Evolutionary conservation across 2,113 vertebrate genomes (phyloP).

Genomic region (Rhinopithecus roxellana): DNA sequence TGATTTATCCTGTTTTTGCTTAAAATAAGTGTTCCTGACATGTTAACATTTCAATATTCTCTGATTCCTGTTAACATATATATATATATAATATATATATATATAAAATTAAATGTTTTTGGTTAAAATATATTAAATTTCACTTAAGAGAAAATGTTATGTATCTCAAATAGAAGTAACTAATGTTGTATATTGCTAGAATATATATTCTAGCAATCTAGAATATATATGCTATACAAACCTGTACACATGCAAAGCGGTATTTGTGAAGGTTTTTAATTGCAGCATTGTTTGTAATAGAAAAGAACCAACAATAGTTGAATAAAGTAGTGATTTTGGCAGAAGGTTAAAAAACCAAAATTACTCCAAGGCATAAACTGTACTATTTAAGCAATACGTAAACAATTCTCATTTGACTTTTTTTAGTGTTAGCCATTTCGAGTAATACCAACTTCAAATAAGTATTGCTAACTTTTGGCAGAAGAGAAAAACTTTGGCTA

Average conservation of each 20-base stretch:
- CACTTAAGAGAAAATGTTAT: constrained; percentile 5
- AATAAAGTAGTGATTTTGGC: not conserved
- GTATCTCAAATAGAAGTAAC: not conserved
- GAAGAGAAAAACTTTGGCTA: not conserved
- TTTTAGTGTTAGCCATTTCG: not conserved
- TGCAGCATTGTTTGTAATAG: not conserved
- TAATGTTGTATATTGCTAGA: not conserved
- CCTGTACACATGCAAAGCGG: not conserved
- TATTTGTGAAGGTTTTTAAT: not conserved
- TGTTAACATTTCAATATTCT: not conserved
- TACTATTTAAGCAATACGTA: not conserved
- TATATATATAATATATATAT: too few species aligned
- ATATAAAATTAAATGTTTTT: constrained; percentile 14
- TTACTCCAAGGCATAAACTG: not conserved
- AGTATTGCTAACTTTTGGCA: not conserved
- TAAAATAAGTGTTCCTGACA: not conserved
- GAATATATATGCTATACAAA: not conserved
- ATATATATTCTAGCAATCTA: not conserved
- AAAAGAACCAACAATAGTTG: not conserved
- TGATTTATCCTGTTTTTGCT: constrained; percentile 42
- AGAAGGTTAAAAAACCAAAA: not conserved
- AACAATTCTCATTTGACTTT: not conserved
- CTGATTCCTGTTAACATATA: not conserved
- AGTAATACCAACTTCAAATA: not conserved
- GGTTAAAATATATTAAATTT: constrained; percentile 41